Evolutionary conservation across 2,888 invertebrate species (phyloP), one percentile per base, ranked within the genome.

Genomic region (Ichneumon xanthorius): DNA sequence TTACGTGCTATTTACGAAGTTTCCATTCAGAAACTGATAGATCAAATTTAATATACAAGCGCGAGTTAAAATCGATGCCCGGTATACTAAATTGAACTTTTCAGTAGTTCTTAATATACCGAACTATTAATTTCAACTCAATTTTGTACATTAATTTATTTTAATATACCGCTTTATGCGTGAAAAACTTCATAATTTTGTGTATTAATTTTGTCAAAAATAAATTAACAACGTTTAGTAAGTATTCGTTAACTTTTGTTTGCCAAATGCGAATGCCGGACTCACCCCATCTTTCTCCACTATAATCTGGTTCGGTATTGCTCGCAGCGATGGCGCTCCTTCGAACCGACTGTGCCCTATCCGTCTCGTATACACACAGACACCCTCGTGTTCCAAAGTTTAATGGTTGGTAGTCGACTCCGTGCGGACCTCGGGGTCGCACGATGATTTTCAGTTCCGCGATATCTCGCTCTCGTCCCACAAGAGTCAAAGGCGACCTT

Each of bases 381-480:
- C 53, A 48, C 26, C 3, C 6, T 50, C 53, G 65, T 63, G n/a
- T 50, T 16, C 2, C 65, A 67, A 76, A 65, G 16, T 37, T 65
- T 53, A 76, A 53, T 65, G 65, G 63, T 16, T 33, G 65, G 9
- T 11, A 40, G 26, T 40, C 61, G 73, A 61, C 61, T 76, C 67
- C 14, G 40, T n/a, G 19, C 19, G 73, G 73, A 73, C 50, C 81
- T 73, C 68, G 68, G 81, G 81, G 73, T 45, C 40, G 55, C 61
- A 71, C 40, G 50, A 63, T 55, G 55, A 65, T 77, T 77, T 72
- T 73, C 61, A 53, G 50, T 80, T 70, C 67, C 50, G 72, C 65
- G 76, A 80, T 72, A 58, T 70, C 30, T 84, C 67, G 61, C 73
- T 68, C 30, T 48, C 63, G 77, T 78, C 4, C 33, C 22, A n/a